phyloP scores from a whole-genome alignment of 2,797 vertebrate genomes.

The Enteromius thamalakanensis region DNA sequence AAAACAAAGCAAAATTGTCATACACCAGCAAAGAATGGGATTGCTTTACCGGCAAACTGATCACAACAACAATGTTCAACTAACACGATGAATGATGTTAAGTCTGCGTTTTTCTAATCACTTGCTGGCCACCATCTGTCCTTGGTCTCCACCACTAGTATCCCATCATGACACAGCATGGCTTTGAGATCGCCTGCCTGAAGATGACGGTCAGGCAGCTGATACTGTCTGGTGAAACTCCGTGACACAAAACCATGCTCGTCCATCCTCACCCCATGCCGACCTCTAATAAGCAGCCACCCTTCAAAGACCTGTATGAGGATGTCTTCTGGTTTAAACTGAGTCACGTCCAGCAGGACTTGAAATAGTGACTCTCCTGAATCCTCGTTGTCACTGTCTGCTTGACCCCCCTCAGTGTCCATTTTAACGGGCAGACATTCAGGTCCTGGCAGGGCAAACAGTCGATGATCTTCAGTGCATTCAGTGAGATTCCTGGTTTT shows the following conservation, averaged over 20 bases:
- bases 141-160: conserved; percentile 82
- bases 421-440: conserved; percentile 48
- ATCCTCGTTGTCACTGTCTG: conserved; percentile 44
- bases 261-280: conserved; percentile 81
- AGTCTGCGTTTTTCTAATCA: conserved; percentile 37
- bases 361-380: conserved; percentile 66
- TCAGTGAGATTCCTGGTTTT: conserved; percentile 67
- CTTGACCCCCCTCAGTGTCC: conserved; percentile 14
- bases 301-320: conserved; percentile 86
- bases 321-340: conserved; percentile 84
- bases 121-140: conserved; percentile 58
- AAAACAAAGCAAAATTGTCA: background rate
- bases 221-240: conserved; percentile 83
- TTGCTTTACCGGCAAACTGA: background rate
- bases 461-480: conserved; percentile 73
- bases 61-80: background rate
- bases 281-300: conserved; percentile 83
- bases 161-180: conserved; percentile 82
- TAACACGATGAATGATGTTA: background rate
- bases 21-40: background rate
- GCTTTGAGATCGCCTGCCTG: conserved; percentile 78
- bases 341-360: conserved; percentile 81
- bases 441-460: conserved; percentile 81
- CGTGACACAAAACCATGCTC: conserved; percentile 83
- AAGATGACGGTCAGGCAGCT: conserved; percentile 72